Conservation (phyloP, 2,797 vertebrate genomes). For the Lepilemur septentrionalis region DNA sequence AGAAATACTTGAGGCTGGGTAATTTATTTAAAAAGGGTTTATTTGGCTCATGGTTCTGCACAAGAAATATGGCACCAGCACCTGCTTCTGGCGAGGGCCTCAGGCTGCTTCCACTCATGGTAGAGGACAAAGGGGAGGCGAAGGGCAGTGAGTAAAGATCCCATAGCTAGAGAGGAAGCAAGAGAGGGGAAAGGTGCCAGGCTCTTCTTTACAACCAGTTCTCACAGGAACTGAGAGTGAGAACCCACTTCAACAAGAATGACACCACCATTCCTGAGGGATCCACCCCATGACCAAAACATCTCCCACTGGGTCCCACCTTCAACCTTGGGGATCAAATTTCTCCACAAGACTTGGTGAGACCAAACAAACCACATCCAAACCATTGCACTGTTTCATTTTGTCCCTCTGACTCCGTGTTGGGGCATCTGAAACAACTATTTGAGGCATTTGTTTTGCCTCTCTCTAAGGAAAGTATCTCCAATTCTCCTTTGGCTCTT, state of each 20-base stretch:
- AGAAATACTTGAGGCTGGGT: background rate
- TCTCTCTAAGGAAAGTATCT: background rate
- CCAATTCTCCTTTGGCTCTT: constrained; percentile 27
- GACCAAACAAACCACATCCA: background rate
- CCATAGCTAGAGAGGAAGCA: background rate
- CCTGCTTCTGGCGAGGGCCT: background rate
- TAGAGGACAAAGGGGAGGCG: background rate
- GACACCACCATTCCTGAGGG: background rate
- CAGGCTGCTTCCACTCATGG: background rate
- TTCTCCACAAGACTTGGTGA: background rate
- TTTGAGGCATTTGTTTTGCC: background rate
- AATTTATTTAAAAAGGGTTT: background rate
- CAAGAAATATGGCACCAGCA: background rate
- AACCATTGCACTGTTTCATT: background rate
- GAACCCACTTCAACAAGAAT: no score
- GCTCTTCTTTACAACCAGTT: background rate
- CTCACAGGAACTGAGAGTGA: background rate
- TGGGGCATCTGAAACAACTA: background rate
- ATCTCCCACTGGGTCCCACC: background rate
- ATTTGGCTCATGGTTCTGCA: no score
- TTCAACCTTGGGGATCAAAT: background rate
- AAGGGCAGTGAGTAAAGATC: background rate
- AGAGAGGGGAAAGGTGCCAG: background rate
- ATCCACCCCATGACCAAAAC: background rate
- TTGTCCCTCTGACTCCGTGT: background rate